These are phyloP conservation scores for Neotoxoptera formosana DNA, from an alignment of 1,140 invertebrate species.

Conservation along the genomic window DNA sequence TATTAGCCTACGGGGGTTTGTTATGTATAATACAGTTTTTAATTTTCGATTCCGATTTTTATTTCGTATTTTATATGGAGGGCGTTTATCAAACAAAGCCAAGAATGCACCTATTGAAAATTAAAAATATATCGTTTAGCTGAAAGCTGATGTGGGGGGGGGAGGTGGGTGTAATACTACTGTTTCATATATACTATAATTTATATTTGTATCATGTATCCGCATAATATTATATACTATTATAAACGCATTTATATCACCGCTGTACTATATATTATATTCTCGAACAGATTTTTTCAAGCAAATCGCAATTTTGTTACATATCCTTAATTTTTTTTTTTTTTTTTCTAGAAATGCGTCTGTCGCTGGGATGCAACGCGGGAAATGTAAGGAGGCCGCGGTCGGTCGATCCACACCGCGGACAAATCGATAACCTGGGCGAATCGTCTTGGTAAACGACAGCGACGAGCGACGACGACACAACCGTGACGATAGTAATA, in stretches of 20 bases:
- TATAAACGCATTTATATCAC: background rate
- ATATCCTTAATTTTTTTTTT: background rate
- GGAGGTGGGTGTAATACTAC: too few species aligned
- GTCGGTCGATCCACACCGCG: background rate
- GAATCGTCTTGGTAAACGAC: background rate
- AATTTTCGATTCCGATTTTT: background rate
- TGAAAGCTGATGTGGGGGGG: too few species aligned
- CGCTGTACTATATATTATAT: background rate
- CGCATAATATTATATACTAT: too few species aligned
- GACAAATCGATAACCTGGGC: background rate
- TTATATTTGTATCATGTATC: too few species aligned
- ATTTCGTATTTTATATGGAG: too few species aligned
- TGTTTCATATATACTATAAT: too few species aligned
- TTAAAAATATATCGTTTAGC: background rate
- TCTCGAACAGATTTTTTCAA: background rate
- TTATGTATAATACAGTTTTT: background rate
- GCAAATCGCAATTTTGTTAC: background rate
- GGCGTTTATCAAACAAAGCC: background rate
- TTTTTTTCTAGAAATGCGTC: background rate
- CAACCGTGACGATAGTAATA: background rate
- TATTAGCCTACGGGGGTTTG: background rate
- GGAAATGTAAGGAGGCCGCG: background rate
- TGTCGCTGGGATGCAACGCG: background rate
- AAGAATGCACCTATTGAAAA: background rate
- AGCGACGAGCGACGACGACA: background rate